Conservation (phyloP, 2,888 invertebrate species). For the Nomada hirtipes region DNA sequence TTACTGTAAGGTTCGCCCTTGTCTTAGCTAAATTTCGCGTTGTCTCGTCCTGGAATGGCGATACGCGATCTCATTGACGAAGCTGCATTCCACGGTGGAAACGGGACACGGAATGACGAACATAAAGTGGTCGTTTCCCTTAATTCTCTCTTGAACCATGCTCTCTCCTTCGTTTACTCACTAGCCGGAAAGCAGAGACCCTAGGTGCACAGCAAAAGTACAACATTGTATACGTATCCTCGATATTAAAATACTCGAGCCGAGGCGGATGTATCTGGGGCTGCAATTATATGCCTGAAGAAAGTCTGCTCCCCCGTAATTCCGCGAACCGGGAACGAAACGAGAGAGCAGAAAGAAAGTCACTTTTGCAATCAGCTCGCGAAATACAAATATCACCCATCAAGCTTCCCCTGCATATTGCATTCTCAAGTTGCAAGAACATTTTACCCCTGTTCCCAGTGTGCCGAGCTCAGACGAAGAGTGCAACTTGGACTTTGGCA, state of each 20-base stretch:
- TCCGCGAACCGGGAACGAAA: no score
- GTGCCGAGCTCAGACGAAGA: no score
- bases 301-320: no score
- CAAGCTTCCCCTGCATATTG: background rate
- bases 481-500: background rate
- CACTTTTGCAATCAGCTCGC: no score
- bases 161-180: constrained; percentile 31
- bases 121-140: background rate
- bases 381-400: background rate
- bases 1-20: constrained; percentile 1
- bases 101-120: background rate
- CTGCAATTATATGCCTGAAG: background rate
- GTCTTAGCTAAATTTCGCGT: constrained; percentile 17
- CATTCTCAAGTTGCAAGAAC: no score
- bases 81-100: constrained; percentile 10
- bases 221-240: constrained; percentile 17
- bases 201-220: constrained; percentile 21
- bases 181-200: constrained; percentile 33
- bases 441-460: no score
- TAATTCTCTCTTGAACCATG: background rate
- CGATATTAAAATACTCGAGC: constrained; percentile 21
- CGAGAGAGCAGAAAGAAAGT: no score
- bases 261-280: background rate
- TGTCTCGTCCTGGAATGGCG: background rate
- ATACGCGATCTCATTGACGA: constrained; percentile 14